Percentiles rank a stretch among this genome's conserved stretches.
Conservation (phyloP, 2,888 invertebrate species). For the Hemistola chrysoprasaria region DNA sequence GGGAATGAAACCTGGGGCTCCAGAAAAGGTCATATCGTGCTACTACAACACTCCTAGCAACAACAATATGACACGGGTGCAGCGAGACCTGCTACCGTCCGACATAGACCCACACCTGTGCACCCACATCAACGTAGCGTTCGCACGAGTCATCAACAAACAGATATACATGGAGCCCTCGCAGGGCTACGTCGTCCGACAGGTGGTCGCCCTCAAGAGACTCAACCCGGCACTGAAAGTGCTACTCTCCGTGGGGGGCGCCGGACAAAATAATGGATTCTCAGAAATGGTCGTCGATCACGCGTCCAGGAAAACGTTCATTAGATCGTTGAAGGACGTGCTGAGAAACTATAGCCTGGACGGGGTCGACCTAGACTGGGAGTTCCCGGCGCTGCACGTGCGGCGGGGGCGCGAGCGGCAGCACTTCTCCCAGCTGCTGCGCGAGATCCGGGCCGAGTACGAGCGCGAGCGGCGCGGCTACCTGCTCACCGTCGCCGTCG, state of each 20-base stretch:
- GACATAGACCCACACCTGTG: constrained; percentile 88
- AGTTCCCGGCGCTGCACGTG: constrained; percentile 85
- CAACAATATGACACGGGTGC: constrained; percentile 33
- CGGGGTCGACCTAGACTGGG: constrained; percentile 92
- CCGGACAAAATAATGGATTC: constrained; percentile 83
- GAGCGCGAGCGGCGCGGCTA: constrained; percentile 81
- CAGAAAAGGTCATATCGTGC: constrained; percentile 76
- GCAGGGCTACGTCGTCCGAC: constrained; percentile 56
- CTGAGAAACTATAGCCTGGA: constrained; percentile 82
- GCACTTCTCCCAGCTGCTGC: constrained; percentile 88
- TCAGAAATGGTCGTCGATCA: constrained; percentile 88
- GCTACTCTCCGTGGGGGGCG: constrained; percentile 89
- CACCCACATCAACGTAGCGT: constrained; percentile 92
- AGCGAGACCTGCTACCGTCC: constrained; percentile 72
- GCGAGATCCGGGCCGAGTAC: constrained; percentile 87
- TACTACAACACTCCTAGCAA: constrained; percentile 85
- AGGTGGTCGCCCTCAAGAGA: constrained; percentile 79
- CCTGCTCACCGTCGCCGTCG: constrained; percentile 89
- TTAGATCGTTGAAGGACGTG: constrained; percentile 77
- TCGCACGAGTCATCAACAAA: constrained; percentile 85
- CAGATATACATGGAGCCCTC: constrained; percentile 77
- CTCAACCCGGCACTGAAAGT: constrained; percentile 86
- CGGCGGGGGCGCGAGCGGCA: constrained; percentile 78
- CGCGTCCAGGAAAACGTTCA: constrained; percentile 84
- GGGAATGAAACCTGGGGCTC: neutral